Base-by-base conservation (phyloP, 2,113 vertebrate species). In the Aspidoscelis tigris region DNA sequence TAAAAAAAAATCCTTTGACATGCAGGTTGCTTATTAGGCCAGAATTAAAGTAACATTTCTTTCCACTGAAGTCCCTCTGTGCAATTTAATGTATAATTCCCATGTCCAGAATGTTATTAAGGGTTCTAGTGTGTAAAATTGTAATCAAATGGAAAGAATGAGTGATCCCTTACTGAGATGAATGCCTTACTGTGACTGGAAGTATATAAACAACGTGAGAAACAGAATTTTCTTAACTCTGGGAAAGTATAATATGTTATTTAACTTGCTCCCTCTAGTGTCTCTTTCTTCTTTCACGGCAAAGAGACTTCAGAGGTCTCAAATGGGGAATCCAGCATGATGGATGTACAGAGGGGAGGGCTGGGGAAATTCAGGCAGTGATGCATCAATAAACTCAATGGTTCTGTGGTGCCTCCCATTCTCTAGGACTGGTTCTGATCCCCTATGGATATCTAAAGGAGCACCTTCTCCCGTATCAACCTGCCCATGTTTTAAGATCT, bases 51-150 rank as follows among this genome's bases (percentile, higher is more conserved):
- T 44, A 43, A 47, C 86, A n/a, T 86, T 85, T 77, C 66, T 78
- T 58, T 4, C 66, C 44, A 66, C 82, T 50, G 24, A 18, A n/a
- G 44, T 39, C 88, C 50, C 53, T 91, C 21, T 84, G 86, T 86
- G 82, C n/a, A 58, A 4, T 68, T 82, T 80, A 64, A 58, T 73
- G 68, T 2, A 82, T 76, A 43, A 78, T 86, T 86, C 90, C n/a
- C 24, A 64, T 72, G 88, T 81, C 26, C 53, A 24, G 1, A 53
- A 64, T 8, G 43, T 10, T 82, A 2, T 73, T 75, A 77, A 44
- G 61, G 66, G 61, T 5, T 0, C 69, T 84, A 44, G 0, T 2
- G 69, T 58, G 14, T 64, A n/a, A 26, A 90, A 18, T 58, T 89
- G 83, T 86, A 66, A 77, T 12, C 41, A 83, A 16, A 77, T 55